Conservation (phyloP, 2,797 vertebrate species). For the Neoniphon sammara region DNA sequence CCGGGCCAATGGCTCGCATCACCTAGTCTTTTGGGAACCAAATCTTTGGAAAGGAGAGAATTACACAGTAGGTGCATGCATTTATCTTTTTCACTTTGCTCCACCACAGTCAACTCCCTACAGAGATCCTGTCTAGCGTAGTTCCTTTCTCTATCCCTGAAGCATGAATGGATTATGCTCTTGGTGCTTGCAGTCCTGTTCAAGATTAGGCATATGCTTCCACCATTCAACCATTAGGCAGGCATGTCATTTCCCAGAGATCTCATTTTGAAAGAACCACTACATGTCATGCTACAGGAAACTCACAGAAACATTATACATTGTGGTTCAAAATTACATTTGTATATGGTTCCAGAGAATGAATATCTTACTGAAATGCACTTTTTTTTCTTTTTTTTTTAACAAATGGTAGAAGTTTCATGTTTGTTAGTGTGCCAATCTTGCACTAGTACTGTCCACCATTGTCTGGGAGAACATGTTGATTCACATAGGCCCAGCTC, state of each 20-base stretch:
- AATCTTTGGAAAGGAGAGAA: constrained; percentile 41
- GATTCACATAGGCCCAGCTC: background rate
- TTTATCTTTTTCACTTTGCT: constrained; percentile 2
- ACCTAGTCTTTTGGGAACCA: constrained; percentile 41
- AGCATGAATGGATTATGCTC: constrained; percentile 6
- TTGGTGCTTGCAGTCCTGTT: background rate
- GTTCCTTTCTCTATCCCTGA: constrained; percentile 23
- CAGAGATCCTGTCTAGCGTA: constrained; percentile 20
- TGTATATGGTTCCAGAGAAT: no score
- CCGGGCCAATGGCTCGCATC: constrained; percentile 42
- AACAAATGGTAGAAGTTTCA: background rate
- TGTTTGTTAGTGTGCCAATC: background rate
- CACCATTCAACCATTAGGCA: background rate
- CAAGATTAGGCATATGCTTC: background rate
- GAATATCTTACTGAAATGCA: background rate
- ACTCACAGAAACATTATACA: background rate
- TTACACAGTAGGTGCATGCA: constrained; percentile 35
- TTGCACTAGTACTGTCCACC: background rate
- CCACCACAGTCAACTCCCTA: constrained; percentile 16
- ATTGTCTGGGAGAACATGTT: background rate
- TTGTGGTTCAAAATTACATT: background rate
- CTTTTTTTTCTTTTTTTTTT: no score
- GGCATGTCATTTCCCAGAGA: background rate
- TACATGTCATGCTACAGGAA: background rate
- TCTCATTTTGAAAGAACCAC: background rate